Conservation (phyloP, 1,140 invertebrate genomes). For the Heterodera carotae region DNA sequence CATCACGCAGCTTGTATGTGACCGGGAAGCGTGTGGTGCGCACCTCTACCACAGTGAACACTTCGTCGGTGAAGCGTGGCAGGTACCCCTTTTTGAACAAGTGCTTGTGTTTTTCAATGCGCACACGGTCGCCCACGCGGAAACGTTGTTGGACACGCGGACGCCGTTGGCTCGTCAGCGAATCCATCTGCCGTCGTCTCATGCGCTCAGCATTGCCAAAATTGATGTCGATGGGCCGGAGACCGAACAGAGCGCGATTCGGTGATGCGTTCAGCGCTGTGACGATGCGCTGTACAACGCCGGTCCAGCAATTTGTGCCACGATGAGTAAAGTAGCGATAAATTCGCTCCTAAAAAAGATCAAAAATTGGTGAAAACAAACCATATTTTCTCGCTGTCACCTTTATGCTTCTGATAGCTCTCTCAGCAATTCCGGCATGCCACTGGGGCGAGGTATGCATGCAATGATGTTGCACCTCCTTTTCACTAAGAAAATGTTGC, state of each 20-base stretch:
- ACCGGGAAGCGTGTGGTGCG: not conserved
- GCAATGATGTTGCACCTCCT: slow-evolving; percentile 22
- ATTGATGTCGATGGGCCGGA: slow-evolving; percentile 28
- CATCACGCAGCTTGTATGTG: not conserved
- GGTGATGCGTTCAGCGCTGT: slow-evolving; percentile 35
- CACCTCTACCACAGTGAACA: slow-evolving; percentile 26
- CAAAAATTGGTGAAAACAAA: not conserved
- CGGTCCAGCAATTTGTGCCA: slow-evolving; percentile 40
- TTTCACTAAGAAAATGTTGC: slow-evolving; percentile 36
- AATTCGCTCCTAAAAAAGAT: slow-evolving; percentile 14
- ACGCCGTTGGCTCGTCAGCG: too few relatives aligned
- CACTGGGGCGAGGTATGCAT: slow-evolving; percentile 38
- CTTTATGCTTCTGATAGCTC: slow-evolving; percentile 41
- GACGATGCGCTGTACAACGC: slow-evolving; percentile 39
- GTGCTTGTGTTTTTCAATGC: slow-evolving; percentile 20
- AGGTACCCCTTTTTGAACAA: slow-evolving; percentile 27
- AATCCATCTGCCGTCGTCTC: not conserved
- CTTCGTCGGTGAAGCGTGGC: slow-evolving; percentile 35
- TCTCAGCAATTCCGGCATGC: slow-evolving; percentile 44
- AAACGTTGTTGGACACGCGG: not conserved
- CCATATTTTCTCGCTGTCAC: not conserved
- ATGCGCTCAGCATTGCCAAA: slow-evolving; percentile 25
- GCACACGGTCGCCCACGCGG: slow-evolving; percentile 17
- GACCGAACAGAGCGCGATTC: slow-evolving; percentile 28
- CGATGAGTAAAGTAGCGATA: slow-evolving; percentile 46